Evolutionary conservation across 2,797 vertebrate species (phyloP).

Genomic region (Fistularia tabacaria): DNA sequence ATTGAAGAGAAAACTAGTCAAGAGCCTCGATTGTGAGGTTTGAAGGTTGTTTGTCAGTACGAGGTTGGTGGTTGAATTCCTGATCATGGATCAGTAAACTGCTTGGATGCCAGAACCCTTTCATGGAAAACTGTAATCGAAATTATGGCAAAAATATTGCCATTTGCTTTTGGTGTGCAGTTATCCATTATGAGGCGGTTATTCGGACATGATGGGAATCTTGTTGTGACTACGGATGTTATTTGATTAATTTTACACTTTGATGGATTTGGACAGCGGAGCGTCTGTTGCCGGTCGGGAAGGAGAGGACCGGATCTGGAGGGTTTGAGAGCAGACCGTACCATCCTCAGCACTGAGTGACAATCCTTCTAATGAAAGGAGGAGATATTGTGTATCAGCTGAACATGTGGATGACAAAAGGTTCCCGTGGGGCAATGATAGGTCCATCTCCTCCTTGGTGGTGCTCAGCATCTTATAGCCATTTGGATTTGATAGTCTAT

Average conservation of each 20-base stretch:
- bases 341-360: slow-evolving; percentile 26
- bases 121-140: slow-evolving; percentile 17
- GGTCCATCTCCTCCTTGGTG: too few relatives aligned
- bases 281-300: slow-evolving; percentile 34
- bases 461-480: too few relatives aligned
- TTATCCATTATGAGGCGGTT: slow-evolving; percentile 26
- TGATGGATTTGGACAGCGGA: slow-evolving; percentile 43
- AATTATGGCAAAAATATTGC: slow-evolving; percentile 27
- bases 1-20: not conserved
- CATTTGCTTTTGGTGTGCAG: slow-evolving; percentile 32
- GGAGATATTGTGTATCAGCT: slow-evolving; percentile 3
- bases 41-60: slow-evolving; percentile 9
- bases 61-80: slow-evolving; percentile 16
- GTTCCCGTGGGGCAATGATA: too few relatives aligned
- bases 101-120: not conserved
- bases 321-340: slow-evolving; percentile 18
- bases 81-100: slow-evolving; percentile 22
- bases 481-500: too few relatives aligned
- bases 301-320: slow-evolving; percentile 15
- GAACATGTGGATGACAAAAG: too few relatives aligned
- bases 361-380: slow-evolving; percentile 44
- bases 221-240: slow-evolving; percentile 38
- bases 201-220: slow-evolving; percentile 35
- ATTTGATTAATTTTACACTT: slow-evolving; percentile 54
- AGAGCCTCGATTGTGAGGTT: not conserved